Conservation (phyloP, 92 coral and sea anemone species). For the Pocillopora grandis region DNA sequence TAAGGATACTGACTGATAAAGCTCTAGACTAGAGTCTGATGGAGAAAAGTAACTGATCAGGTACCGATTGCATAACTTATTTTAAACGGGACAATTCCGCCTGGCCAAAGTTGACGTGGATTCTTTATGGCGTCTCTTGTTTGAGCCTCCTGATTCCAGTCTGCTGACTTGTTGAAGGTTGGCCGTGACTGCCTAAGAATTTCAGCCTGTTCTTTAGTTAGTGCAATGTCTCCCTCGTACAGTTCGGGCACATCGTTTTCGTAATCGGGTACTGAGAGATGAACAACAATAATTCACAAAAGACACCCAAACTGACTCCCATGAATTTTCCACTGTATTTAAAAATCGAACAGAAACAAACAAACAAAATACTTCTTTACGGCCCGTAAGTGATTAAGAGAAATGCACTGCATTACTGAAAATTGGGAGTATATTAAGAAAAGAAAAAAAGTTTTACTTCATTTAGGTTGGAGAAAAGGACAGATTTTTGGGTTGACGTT, state of each 20-base stretch:
- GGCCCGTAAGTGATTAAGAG: no score
- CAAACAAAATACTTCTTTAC: no score
- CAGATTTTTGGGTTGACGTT: no score
- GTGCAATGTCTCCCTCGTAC: constrained; percentile 44
- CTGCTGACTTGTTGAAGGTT: background rate
- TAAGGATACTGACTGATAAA: background rate
- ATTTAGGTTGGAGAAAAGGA: no score
- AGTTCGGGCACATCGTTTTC: constrained; percentile 6
- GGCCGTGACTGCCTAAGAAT: background rate
- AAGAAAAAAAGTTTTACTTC: no score
- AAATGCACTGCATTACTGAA: no score
- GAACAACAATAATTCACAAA: background rate
- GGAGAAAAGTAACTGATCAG: no score
- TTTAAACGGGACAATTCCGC: constrained; percentile 23
- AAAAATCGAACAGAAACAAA: no score
- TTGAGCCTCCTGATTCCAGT: constrained; percentile 5
- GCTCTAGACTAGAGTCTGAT: background rate
- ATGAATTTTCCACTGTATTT: background rate
- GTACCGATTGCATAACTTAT: constrained; percentile 11
- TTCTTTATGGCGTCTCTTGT: constrained; percentile 19
- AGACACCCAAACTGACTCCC: background rate
- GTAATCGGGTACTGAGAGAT: background rate
- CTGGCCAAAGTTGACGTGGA: constrained; percentile 24
- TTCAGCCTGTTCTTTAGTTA: constrained; percentile 19
- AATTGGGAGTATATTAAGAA: no score